Conservation (phyloP, 2,888 invertebrate species). For the Branchellion lobata region DNA sequence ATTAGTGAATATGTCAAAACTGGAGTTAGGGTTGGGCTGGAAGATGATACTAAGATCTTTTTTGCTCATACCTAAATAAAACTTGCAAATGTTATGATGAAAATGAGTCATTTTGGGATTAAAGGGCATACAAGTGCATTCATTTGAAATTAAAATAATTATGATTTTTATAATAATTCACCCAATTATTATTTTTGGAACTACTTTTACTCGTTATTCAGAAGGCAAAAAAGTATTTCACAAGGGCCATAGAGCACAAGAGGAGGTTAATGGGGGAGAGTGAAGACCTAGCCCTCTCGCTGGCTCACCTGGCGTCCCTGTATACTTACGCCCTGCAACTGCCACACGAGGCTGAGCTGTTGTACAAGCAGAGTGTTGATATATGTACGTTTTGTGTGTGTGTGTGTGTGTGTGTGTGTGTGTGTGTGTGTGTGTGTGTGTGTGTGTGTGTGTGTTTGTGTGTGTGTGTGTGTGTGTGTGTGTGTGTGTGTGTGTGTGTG, state of each 20-base stretch:
- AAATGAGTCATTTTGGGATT: too few relatives aligned
- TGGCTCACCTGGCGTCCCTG: background rate
- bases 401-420: slow-evolving; percentile 17
- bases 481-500: slow-evolving; percentile 24
- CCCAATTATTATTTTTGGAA: too few relatives aligned
- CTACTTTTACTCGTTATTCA: too few relatives aligned
- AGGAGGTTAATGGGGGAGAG: background rate
- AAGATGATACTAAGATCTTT: too few relatives aligned
- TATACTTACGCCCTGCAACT: background rate
- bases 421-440: slow-evolving; percentile 18
- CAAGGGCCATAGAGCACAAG: background rate
- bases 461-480: slow-evolving; percentile 23
- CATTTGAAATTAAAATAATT: too few relatives aligned
- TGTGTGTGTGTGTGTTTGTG: slow-evolving; percentile 14
- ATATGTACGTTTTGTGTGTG: background rate
- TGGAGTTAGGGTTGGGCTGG: too few relatives aligned
- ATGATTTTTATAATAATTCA: too few relatives aligned
- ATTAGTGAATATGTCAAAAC: too few relatives aligned
- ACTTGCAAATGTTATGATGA: too few relatives aligned
- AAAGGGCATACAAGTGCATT: too few relatives aligned
- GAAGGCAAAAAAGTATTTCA: background rate
- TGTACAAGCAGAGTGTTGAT: background rate
- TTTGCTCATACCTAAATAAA: too few relatives aligned
- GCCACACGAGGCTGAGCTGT: background rate
- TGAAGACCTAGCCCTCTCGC: background rate